Percentiles rank a stretch among this genome's conserved stretches.
These are phyloP conservation scores for Regulus satrapa DNA, from an alignment of 2,113 vertebrate species.

Conservation along the genomic window DNA sequence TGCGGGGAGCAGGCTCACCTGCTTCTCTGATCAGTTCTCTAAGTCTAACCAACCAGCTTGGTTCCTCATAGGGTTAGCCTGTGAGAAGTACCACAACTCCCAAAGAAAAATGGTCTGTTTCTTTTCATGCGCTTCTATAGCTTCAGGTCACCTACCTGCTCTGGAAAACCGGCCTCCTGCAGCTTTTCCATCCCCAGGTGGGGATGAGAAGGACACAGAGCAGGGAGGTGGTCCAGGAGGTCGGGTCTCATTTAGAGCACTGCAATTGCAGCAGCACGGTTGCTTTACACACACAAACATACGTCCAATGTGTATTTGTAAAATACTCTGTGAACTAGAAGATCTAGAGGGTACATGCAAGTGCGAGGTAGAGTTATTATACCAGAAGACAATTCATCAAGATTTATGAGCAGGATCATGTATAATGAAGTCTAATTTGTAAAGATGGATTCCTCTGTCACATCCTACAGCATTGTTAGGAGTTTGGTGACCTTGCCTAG, in stretches of 20 bases:
- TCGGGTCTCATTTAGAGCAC: not conserved
- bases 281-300: not conserved
- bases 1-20: not conserved
- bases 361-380: not conserved
- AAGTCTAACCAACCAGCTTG: not conserved
- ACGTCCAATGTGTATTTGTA: not conserved
- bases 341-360: not conserved
- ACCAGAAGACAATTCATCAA: not conserved
- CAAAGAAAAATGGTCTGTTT: not conserved
- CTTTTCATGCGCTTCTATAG: not conserved
- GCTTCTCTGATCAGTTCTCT: not conserved
- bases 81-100: not conserved
- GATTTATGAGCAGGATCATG: slow-evolving; percentile 1
- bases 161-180: not conserved
- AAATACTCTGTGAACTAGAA: not conserved
- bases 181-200: not conserved
- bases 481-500: slow-evolving; percentile 39
- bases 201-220: not conserved
- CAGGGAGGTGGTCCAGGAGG: not conserved
- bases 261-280: not conserved
- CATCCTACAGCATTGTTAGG: not conserved
- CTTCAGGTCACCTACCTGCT: not conserved
- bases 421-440: slow-evolving; percentile 4
- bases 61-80: not conserved
- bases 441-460: slow-evolving; percentile 3